Evolutionary conservation across 2,113 vertebrate genomes (phyloP), one percentile per base, ranked within the genome.

Genomic region (Bos javanicus): DNA sequence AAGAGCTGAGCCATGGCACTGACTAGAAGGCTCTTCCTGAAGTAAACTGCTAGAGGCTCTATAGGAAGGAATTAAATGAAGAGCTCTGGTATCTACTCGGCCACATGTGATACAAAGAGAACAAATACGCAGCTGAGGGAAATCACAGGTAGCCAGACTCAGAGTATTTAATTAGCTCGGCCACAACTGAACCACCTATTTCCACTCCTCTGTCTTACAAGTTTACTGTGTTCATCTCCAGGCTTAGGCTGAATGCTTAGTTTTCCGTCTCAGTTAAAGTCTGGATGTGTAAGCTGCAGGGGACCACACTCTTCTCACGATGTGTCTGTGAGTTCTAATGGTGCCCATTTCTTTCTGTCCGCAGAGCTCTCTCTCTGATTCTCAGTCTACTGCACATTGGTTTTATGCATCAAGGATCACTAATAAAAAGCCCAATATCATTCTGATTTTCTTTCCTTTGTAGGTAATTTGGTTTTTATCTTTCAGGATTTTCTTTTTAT

Each of bases 71-170:
- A 43, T 64, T 92, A 62, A 92, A 62, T 81, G 43, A 97, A 11
- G 90, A 62, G 50, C 59, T 94, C 87, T 78, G 74, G 87, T 88
- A 82, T 87, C 43, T 86, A 25, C 81, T 90, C 87, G 57, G 50
- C 91, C 83, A 62, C 16, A 46, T 26, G 17, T 94, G 48, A 52
- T 85, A 26, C 36, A 89, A 89, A 87, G 71, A 95, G 46, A 95
- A 93, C 43, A 96, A 89, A 95, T 36, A 90, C 26, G 33, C 71
- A 59, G 39, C 52, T 92, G 81, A 93, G 64, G 67, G 81, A 94
- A 97, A 83, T 94, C 85, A 91, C 64, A 95, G 59, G 43, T 78
- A 71, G 23, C 91, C 97, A 97, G 87, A 78, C 19, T 43, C 54
- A 43, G 30, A 23, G 91, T 80, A 59, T 76, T 96, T 87, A 78